A percentile compares a stretch with the other conserved stretches of the same genome.
phyloP scores from a whole-genome alignment of 2,888 invertebrate species.

The Amblyjoppa proteus region DNA sequence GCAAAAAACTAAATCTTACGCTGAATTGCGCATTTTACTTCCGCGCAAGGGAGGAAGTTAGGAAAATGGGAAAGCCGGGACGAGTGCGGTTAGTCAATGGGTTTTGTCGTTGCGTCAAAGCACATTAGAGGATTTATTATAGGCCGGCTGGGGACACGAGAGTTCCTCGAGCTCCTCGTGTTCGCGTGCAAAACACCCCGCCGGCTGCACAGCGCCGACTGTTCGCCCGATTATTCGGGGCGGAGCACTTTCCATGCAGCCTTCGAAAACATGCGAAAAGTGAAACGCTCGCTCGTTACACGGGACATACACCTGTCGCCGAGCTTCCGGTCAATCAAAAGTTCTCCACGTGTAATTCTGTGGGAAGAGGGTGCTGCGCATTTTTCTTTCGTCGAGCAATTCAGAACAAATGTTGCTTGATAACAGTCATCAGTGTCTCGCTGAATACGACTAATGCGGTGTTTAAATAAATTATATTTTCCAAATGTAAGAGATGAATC shows the following conservation, averaged over 20 bases:
- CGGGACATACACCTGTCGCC: conserved; percentile 24
- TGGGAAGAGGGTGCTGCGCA: not conserved
- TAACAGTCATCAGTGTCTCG: not conserved
- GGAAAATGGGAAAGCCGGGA: conserved; percentile 59
- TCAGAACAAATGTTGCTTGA: not conserved
- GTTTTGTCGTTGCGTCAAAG: conserved; percentile 47
- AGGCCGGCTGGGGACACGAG: conserved; percentile 14
- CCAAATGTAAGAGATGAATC: not conserved
- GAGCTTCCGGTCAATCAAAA: conserved; percentile 9
- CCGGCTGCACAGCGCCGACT: not conserved
- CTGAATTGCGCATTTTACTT: conserved; percentile 35
- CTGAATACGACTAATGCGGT: not conserved
- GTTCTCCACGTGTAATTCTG: not conserved
- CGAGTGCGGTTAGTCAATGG: conserved; percentile 42
- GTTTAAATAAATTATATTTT: not conserved
- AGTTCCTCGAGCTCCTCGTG: conserved; percentile 35
- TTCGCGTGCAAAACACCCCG: conserved; percentile 48
- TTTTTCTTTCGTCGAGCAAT: not conserved
- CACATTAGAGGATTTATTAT: conserved; percentile 31
- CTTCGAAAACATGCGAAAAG: conserved; percentile 32
- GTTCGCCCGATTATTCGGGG: conserved; percentile 34
- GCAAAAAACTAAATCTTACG: not conserved
- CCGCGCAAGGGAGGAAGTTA: conserved; percentile 42
- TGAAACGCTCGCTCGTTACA: conserved; percentile 31
- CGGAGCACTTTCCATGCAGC: conserved; percentile 18